These are phyloP conservation scores for Propithecus perrieri DNA, from an alignment of 2,797 vertebrate species.

Conservation along the genomic window DNA sequence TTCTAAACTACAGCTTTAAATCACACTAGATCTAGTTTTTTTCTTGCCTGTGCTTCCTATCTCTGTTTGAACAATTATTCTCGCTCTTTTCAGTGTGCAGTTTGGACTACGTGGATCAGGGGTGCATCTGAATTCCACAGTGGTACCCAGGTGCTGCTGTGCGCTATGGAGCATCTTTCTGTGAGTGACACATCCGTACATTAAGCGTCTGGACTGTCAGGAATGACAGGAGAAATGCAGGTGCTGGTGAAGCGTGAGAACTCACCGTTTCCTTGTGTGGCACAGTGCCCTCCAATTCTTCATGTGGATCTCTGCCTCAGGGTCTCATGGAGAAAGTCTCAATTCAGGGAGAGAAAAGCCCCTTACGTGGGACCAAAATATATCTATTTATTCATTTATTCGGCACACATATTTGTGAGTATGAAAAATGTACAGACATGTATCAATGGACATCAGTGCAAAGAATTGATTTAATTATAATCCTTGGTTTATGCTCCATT, in stretches of 20 bases:
- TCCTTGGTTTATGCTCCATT: background rate
- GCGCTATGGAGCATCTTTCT: background rate
- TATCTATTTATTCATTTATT: background rate
- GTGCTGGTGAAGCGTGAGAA: background rate
- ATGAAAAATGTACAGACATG: background rate
- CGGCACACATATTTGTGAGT: background rate
- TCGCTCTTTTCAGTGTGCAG: slow-evolving; percentile 33
- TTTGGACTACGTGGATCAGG: background rate
- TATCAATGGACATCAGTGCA: background rate
- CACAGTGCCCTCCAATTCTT: background rate
- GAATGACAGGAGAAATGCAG: background rate
- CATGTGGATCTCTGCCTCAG: background rate
- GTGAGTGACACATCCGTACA: background rate
- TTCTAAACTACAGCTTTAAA: slow-evolving; percentile 66
- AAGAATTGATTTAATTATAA: background rate
- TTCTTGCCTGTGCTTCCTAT: slow-evolving; percentile 8
- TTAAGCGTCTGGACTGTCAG: background rate
- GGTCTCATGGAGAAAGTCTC: background rate
- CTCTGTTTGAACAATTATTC: background rate
- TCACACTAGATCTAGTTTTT: background rate
- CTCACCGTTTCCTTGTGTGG: background rate
- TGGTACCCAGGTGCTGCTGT: background rate
- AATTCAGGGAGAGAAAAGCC: background rate
- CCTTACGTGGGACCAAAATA: background rate
- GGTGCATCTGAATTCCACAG: slow-evolving; percentile 24